Conservation (phyloP, 2,888 invertebrate genomes). For the Serrognathus titanus region DNA sequence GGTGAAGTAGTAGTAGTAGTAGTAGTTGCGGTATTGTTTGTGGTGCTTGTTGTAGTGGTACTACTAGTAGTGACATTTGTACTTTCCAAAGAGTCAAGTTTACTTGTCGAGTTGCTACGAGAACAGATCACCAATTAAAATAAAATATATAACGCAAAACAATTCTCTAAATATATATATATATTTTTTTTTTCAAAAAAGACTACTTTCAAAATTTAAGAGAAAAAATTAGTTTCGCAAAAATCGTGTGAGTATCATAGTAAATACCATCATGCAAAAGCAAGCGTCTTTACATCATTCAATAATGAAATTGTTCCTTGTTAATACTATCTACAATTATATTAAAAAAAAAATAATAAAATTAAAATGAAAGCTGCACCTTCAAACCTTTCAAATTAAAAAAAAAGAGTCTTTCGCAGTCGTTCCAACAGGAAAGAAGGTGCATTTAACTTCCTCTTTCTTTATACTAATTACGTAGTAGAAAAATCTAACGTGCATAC, state of each 20-base stretch:
- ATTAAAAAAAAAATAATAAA: too few species aligned
- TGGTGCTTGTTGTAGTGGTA: conserved; percentile 21
- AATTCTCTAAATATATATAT: too few species aligned
- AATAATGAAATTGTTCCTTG: too few species aligned
- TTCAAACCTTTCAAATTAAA: conserved; percentile 12
- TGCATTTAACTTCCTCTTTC: too few species aligned
- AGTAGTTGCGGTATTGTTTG: conserved; percentile 30
- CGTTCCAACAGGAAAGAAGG: neutral
- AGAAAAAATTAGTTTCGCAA: conserved; percentile 5
- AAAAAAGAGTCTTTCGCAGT: conserved; percentile 9
- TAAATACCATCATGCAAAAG: neutral
- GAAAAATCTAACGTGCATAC: conserved; percentile 39
- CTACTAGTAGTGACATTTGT: conserved; percentile 18
- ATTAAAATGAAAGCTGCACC: too few species aligned
- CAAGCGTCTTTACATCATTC: too few species aligned
- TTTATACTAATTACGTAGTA: conserved; percentile 3
- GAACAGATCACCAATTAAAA: conserved; percentile 5
- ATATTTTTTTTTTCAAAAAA: too few species aligned
- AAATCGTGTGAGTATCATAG: conserved; percentile 6
- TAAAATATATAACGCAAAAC: conserved; percentile 9
- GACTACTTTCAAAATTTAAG: too few species aligned
- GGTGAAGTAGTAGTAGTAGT: conserved; percentile 36
- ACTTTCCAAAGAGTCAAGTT: conserved; percentile 21
- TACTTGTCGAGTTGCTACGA: conserved; percentile 30
- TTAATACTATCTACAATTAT: too few species aligned